phyloP scores from a whole-genome alignment of 2,797 vertebrate species.

The Coreius guichenoti region DNA sequence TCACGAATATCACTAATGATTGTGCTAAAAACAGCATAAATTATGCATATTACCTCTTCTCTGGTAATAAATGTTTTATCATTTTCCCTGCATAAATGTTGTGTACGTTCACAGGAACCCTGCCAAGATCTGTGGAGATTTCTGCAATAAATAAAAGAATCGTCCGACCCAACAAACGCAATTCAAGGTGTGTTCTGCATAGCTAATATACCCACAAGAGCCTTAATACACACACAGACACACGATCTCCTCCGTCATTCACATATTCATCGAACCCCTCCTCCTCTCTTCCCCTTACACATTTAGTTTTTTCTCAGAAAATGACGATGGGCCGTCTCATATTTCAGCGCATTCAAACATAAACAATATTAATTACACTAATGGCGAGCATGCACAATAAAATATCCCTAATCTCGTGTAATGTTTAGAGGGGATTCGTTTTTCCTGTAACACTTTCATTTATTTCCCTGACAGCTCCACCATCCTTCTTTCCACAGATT shows the following conservation, averaged over 20 bases:
- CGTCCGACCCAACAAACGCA: slow-evolving; percentile 79
- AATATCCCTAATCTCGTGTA: slow-evolving; percentile 66
- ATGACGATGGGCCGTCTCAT: slow-evolving; percentile 47
- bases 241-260: slow-evolving; percentile 54
- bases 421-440: slow-evolving; percentile 64
- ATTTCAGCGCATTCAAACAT: slow-evolving; percentile 56
- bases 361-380: slow-evolving; percentile 63
- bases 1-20: slow-evolving; percentile 99
- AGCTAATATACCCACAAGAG: slow-evolving; percentile 64
- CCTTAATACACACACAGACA: slow-evolving; percentile 57
- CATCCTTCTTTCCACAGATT: slow-evolving; percentile 55
- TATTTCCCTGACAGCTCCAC: slow-evolving; percentile 56
- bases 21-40: slow-evolving; percentile 99
- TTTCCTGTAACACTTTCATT: slow-evolving; percentile 63
- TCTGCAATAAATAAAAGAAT: slow-evolving; percentile 88
- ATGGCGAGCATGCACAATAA: slow-evolving; percentile 40
- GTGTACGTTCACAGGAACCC: slow-evolving; percentile 89
- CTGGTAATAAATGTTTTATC: slow-evolving; percentile 99
- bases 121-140: slow-evolving; percentile 89
- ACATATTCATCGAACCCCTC: slow-evolving; percentile 56
- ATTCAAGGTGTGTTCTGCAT: slow-evolving; percentile 79
- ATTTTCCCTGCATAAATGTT: slow-evolving; percentile 98
- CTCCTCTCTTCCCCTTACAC: slow-evolving; percentile 52
- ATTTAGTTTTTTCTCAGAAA: slow-evolving; percentile 56
- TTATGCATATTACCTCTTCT: slow-evolving; percentile 99